Base-by-base conservation (phyloP, 35 echinoderm and acorn worm genomes). In the Anneissia japonica region DNA sequence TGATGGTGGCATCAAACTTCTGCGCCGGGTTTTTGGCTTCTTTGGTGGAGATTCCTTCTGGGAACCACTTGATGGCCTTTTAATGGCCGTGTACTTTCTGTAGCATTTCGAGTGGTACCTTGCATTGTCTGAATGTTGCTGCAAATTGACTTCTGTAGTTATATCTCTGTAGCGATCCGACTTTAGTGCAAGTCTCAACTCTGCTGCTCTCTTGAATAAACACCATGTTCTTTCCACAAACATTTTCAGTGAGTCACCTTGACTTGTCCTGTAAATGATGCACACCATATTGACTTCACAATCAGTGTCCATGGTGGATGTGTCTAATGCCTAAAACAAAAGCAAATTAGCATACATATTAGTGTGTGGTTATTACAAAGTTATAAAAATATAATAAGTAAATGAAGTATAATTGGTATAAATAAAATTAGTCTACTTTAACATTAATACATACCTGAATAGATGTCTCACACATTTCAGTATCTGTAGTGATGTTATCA, bases 101-200 rank as follows among this genome's bases (percentile, higher is more conserved):
- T 64, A 64, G 21, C 51, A 64, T 72, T 81, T 81, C 16, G 86
- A 35, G 35, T 88, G 86, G 36, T 88, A 88, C 38, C 38, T 34
- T 35, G 38, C 45, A 64, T 81, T 81, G 41, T 19, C 31, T 35
- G 12, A 32, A 23, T 88, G 40, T 80, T 74, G 17, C 34, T 88
- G 74, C 86, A 88, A 34, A 73, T 88, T 88, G 9, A 88, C 77
- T 80, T 88, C 86, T 17, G 77, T 80, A 0, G 86, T 88, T 35
- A 80, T 9, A 38, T 81, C 79, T 81, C 11, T 39, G 26, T 81
- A 81, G 37, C 26, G 37, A 9, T 37, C 33, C 3, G 33, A 1
- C 26, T 41, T 21, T 32, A 36, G 26, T 32, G 37, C 35, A 39
- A 81, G 26, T 41, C 79, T 81, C 35, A 35, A 26, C 6, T 36